Conservation (phyloP, 1,140 invertebrate species). For the Diploscapter pachys region DNA sequence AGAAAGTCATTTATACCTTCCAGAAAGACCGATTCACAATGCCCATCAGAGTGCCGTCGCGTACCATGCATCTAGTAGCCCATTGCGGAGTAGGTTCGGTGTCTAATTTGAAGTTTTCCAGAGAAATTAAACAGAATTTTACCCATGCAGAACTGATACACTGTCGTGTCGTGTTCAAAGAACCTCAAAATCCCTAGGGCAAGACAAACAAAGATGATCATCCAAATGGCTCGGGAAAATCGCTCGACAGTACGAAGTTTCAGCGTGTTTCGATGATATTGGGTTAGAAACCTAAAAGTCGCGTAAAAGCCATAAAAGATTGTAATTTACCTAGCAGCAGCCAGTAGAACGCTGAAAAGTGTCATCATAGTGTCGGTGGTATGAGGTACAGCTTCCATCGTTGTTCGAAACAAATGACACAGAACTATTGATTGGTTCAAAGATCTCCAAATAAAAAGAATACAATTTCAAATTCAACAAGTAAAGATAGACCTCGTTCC, state of each 20-base stretch:
- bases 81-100: conserved; percentile 55
- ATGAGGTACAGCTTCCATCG: conserved; percentile 55
- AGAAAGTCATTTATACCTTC: conserved; percentile 38
- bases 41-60: conserved; percentile 50
- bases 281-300: conserved; percentile 50
- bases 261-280: conserved; percentile 55
- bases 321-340: conserved; percentile 44
- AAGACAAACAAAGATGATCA: conserved; percentile 51
- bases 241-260: conserved; percentile 53
- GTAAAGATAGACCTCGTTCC: conserved; percentile 38
- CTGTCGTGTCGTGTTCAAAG: conserved; percentile 53
- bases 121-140: conserved; percentile 22
- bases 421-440: conserved; percentile 54
- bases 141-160: conserved; percentile 56
- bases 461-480: not conserved
- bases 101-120: conserved; percentile 33
- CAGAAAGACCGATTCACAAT: conserved; percentile 53
- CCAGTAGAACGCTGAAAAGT: conserved; percentile 52
- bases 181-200: conserved; percentile 49
- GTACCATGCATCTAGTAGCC: conserved; percentile 53
- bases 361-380: conserved; percentile 57
- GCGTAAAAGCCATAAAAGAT: conserved; percentile 4
- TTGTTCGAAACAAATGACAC: conserved; percentile 55
- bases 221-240: conserved; percentile 58
- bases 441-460: conserved; percentile 31